Conservation (phyloP, 1,140 invertebrate species). For the Drosophila paulistorum region DNA sequence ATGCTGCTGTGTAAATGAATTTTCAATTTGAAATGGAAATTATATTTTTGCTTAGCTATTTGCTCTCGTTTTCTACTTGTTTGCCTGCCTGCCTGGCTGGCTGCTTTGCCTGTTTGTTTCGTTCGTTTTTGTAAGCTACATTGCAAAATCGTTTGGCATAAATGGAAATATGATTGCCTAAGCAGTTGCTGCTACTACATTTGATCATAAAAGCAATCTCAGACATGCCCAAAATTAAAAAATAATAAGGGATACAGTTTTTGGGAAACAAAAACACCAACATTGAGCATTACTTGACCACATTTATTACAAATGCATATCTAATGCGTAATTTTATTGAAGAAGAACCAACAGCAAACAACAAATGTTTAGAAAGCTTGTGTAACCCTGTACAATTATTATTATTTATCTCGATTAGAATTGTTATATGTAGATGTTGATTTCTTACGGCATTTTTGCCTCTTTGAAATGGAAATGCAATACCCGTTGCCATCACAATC, state of each 20-base stretch:
- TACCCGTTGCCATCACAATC: neutral
- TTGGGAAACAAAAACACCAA: no score
- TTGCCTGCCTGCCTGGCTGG: slow-evolving; percentile 19
- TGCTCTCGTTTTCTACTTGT: slow-evolving; percentile 24
- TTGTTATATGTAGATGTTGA: no score
- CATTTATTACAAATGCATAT: slow-evolving; percentile 26
- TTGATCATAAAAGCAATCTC: slow-evolving; percentile 1
- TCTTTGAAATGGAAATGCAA: neutral
- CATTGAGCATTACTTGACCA: neutral
- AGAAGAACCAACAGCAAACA: neutral
- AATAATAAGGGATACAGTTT: slow-evolving; percentile 2
- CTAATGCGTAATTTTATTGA: slow-evolving; percentile 24
- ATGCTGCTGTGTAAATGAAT: slow-evolving; percentile 52
- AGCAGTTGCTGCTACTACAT: neutral
- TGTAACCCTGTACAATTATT: no score
- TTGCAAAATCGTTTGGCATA: slow-evolving; percentile 11
- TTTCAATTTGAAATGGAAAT: slow-evolving; percentile 62
- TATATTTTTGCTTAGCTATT: slow-evolving; percentile 53
- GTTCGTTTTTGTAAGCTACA: neutral
- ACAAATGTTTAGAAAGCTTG: no score
- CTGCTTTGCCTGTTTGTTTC: slow-evolving; percentile 10
- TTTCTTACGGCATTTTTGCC: no score
- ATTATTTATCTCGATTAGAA: no score
- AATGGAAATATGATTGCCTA: slow-evolving; percentile 20
- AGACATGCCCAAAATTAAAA: neutral